Evolutionary conservation across 2,888 invertebrate species (phyloP).

Genomic region (Phalera bucephala): DNA sequence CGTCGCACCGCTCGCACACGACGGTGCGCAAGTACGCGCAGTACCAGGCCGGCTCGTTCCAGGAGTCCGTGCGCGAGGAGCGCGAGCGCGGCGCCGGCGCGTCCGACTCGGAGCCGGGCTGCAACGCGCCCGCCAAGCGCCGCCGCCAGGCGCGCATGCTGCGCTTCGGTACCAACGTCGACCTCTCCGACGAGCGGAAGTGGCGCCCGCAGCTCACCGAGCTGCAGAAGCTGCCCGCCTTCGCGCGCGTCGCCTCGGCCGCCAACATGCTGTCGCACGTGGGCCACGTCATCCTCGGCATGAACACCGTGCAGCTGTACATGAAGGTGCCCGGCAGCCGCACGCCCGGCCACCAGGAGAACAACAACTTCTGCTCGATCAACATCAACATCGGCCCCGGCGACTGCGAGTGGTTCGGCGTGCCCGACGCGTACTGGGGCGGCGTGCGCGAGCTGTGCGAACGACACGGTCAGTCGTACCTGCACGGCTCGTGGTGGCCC

Average conservation of each 20-base stretch:
- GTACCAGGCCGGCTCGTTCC: conserved; percentile 99
- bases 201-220: conserved; percentile 97
- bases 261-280: conserved; percentile 99
- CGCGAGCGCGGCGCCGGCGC: conserved; percentile 50
- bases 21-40: conserved; percentile 99
- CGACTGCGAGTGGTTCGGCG: conserved; percentile 99
- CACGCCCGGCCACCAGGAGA: conserved; percentile 99
- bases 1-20: conserved; percentile 96
- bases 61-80: conserved; percentile 91
- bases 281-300: conserved; percentile 98
- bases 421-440: conserved; percentile 99
- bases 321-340: conserved; percentile 98
- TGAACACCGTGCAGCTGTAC: conserved; percentile 99
- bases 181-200: conserved; percentile 98
- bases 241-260: conserved; percentile 98
- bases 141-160: conserved; percentile 70
- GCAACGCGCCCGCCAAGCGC: conserved; percentile 66
- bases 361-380: conserved; percentile 99
- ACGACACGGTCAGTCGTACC: conserved; percentile 96
- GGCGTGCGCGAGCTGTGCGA: conserved; percentile 96
- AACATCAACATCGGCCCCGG: conserved; percentile 99
- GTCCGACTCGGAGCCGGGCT: conserved; percentile 74
- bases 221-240: conserved; percentile 97
- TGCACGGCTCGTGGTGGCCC: conserved; percentile 99
- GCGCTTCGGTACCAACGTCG: conserved; percentile 99